Evolutionary conservation across 1,140 invertebrate species (phyloP), one percentile per base, ranked within the genome.

Genomic region (Gryllus bimaculatus): DNA sequence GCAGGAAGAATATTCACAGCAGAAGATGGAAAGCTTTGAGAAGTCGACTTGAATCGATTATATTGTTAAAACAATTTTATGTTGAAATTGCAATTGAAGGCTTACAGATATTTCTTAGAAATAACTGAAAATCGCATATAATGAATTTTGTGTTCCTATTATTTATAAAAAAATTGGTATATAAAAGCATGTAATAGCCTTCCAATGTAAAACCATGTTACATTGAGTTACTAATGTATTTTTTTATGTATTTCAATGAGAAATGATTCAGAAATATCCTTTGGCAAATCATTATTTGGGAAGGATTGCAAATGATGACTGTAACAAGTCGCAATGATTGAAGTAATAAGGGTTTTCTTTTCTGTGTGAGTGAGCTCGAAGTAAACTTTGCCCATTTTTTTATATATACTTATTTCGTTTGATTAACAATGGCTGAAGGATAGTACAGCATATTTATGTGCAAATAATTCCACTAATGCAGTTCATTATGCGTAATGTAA

Each of bases 31-130:
- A 18, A 66, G 54, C 10, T 66, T 66, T 66, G 20, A 75, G 47
- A 75, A 26, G 74, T 75, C 12, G n/a, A 75, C 20, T 21, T 47
- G 10, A 13, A 75, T 75, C n/a, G 13, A 75, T 13, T 13, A 10
- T 26, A 75, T 75, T 75, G 47, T 75, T 21, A 47, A 75, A 75
- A 39, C 26, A 18, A 47, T 75, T 75, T 47, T 47, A 75, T 75
- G 8, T 47, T 75, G 10, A 21, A 20, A 26, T 47, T 73, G 73
- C 73, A 20, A 75, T 10, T 10, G 20, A 26, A 26, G 20, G 20
- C 47, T 26, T 26, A 13, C 74, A 75, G 20, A 75, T 75, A 66
- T 66, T 66, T 10, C 54, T 39, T 18, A 66, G 54, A 13, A 66
- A 66, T 10, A 66, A 18, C 54, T 66, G 10, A 18, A 39, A 66